Evolutionary conservation across 2,888 invertebrate species (phyloP).

Genomic region (Pimpla rufipes): DNA sequence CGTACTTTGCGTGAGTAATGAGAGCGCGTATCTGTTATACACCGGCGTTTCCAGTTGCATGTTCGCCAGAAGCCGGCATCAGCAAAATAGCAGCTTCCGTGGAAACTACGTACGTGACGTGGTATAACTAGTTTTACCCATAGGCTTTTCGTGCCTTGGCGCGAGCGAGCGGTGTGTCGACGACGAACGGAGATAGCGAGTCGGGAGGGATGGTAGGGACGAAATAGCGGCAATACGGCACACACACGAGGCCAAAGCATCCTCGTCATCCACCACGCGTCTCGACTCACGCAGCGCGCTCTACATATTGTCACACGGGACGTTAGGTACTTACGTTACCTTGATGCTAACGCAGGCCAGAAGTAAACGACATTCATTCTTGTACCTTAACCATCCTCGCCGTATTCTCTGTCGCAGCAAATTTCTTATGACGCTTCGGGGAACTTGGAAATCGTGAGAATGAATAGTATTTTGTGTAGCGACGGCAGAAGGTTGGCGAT

Average conservation of each 20-base stretch:
- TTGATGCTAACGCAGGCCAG: not conserved
- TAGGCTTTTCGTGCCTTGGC: constrained; percentile 31
- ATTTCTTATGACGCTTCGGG: not conserved
- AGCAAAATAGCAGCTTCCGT: constrained; percentile 38
- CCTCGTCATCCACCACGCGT: not conserved
- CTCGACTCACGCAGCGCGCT: not conserved
- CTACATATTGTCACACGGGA: not conserved
- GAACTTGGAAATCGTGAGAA: not conserved
- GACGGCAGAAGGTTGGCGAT: no score
- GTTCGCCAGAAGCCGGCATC: constrained; percentile 11
- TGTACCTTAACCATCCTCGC: not conserved
- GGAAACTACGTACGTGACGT: constrained; percentile 59
- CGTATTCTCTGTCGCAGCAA: not conserved
- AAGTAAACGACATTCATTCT: constrained; percentile 1
- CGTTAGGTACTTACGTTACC: not conserved
- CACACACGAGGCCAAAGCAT: not conserved
- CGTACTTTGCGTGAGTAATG: constrained; percentile 56
- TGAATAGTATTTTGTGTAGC: no score
- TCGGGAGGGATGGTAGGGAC: not conserved
- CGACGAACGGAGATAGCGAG: not conserved
- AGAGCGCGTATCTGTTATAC: constrained; percentile 57
- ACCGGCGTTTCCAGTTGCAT: constrained; percentile 51
- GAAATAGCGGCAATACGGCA: not conserved
- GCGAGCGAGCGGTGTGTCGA: not conserved
- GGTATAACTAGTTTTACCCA: constrained; percentile 52